Base-by-base conservation (phyloP, 2,888 invertebrate species). In the Thecocarcelia acutangulata region DNA sequence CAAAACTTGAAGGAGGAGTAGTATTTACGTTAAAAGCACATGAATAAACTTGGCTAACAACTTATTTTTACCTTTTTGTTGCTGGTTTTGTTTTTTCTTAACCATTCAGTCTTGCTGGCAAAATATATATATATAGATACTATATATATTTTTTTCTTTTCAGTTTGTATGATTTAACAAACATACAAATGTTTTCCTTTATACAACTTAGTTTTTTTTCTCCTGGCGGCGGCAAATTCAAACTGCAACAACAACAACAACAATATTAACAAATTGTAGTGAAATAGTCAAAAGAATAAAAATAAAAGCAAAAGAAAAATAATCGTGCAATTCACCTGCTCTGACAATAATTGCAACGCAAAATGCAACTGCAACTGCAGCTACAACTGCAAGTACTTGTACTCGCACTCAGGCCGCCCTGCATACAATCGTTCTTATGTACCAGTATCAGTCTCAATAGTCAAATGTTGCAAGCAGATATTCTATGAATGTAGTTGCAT, bases 251-350 rank as follows among this genome's bases (percentile, higher is more conserved):
- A 24, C 56, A 66, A 37, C 59, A 68, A 59, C 11, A 17, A 19
- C 61, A 40, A 59, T 21, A 48, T 6, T 33, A 33, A 33, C 33
- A 58, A 76, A 48, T 76, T 59, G 46, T 37, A 76, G n/a, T 66
- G 40, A 68, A 61, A 73, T 77, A 74, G 74, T 69, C 37, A 56
- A 76, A 69, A 69, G 76, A 37, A 74, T 74, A 19, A 69, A 66
- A 24, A 5, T 5, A 59, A 70, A 69, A 69, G 33, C 37, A 11
- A 68, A 76, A 66, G 48, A 75, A 88, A 88, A 83, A 82, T 82
- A 88, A 88, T 89, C 88, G 88, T 89, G 88, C 88, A 87, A 88
- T 88, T 88, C 88, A 89, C 88, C 88, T 88, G 88, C 82, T 78
- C 78, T 75, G 82, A 78, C 78, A 82, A 82, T 78, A 78, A 82